A percentile compares a stretch with the other conserved stretches of the same genome.
phyloP scores from a whole-genome alignment of 2,113 vertebrate genomes.

The Scomber japonicus region DNA sequence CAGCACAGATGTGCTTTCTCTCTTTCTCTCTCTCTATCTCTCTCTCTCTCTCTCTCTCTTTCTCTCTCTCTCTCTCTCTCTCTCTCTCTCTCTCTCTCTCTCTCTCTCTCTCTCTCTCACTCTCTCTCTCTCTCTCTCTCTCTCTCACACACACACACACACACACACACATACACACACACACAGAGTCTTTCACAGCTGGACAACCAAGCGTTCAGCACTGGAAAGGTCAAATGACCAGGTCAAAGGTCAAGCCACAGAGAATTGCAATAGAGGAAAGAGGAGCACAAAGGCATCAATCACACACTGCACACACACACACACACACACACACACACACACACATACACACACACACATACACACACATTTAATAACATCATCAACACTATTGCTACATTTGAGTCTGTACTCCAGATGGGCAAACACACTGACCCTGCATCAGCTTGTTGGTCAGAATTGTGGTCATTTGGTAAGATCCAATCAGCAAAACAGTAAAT shows the following conservation, averaged over 20 bases:
- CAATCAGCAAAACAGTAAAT: slow-evolving; percentile 20
- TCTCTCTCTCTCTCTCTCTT: too few relatives aligned
- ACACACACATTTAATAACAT: slow-evolving; percentile 45
- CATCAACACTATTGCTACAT: slow-evolving; percentile 36
- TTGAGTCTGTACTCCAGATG: slow-evolving; percentile 58
- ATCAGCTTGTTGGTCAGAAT: background rate
- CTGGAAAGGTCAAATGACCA: slow-evolving; percentile 63
- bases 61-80: too few relatives aligned
- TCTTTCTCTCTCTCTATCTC: too few relatives aligned
- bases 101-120: background rate
- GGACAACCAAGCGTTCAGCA: slow-evolving; percentile 59
- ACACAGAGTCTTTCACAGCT: slow-evolving; percentile 69
- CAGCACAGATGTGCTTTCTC: slow-evolving; percentile 18
- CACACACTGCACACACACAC: background rate
- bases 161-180: slow-evolving; percentile 15
- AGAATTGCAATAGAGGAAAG: slow-evolving; percentile 56
- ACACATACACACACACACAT: slow-evolving; percentile 20
- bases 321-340: slow-evolving; percentile 7
- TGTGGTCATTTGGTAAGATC: slow-evolving; percentile 53
- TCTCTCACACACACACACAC: slow-evolving; percentile 4
- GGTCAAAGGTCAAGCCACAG: slow-evolving; percentile 70
- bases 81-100: too few relatives aligned
- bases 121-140: too few relatives aligned
- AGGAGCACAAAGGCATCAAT: slow-evolving; percentile 29
- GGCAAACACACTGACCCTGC: slow-evolving; percentile 3